phyloP scores from a whole-genome alignment of 2,888 invertebrate genomes.

The Zeuzera pyrina region DNA sequence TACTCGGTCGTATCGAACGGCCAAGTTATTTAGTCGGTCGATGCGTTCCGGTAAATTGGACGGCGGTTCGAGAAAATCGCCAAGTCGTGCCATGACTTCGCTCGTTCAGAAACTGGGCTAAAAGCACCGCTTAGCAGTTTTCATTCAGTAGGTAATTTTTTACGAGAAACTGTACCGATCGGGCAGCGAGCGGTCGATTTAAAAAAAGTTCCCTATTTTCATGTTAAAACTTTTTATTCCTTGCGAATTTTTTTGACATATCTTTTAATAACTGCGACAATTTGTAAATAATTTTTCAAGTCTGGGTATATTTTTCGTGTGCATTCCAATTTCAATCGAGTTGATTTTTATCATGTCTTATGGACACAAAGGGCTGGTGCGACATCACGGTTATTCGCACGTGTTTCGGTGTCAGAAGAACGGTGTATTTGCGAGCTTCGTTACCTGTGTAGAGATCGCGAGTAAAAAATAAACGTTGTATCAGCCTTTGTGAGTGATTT shows the following conservation, averaged over 20 bases:
- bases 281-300: no score
- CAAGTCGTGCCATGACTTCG: constrained; percentile 49
- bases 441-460: constrained; percentile 41
- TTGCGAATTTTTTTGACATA: constrained; percentile 43
- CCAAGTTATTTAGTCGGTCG: constrained; percentile 41
- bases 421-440: constrained; percentile 42
- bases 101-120: constrained; percentile 46
- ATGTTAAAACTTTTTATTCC: neutral
- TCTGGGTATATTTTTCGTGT: constrained; percentile 46
- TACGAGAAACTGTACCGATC: constrained; percentile 34
- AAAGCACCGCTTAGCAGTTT: constrained; percentile 40
- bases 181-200: constrained; percentile 23
- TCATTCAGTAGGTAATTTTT: constrained; percentile 42
- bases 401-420: constrained; percentile 42
- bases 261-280: constrained; percentile 44
- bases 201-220: constrained; percentile 19
- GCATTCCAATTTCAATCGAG: constrained; percentile 50
- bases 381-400: constrained; percentile 27
- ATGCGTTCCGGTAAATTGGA: constrained; percentile 49
- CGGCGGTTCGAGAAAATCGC: constrained; percentile 42
- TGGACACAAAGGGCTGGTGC: constrained; percentile 31
- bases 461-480: constrained; percentile 36
- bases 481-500: constrained; percentile 36
- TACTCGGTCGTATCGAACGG: constrained; percentile 10
- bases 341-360: constrained; percentile 34